Conservation (phyloP, 2,113 vertebrate genomes). For the Plectropomus leopardus region DNA sequence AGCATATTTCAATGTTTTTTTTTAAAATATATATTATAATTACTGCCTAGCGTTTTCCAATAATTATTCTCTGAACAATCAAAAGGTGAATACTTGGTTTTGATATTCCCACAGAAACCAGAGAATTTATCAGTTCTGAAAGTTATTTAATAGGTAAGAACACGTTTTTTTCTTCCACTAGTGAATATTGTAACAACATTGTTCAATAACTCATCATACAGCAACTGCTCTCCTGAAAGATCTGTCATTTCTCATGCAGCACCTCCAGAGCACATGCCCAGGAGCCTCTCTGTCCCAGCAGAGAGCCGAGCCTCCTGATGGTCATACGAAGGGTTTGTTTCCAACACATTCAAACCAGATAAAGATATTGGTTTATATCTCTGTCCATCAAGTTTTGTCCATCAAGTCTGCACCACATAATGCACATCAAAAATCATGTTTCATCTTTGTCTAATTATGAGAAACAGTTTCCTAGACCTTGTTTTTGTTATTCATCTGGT, state of each 20-base stretch:
- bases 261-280: conserved; percentile 3
- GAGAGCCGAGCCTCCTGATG: conserved; percentile 3
- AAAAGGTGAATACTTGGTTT: conserved; percentile 4
- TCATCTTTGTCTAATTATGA: not conserved
- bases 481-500: conserved; percentile 6
- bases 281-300: conserved; percentile 23
- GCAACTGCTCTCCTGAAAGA: not conserved
- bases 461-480: not conserved
- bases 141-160: conserved; percentile 40
- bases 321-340: conserved; percentile 29
- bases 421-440: not conserved
- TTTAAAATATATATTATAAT: too few species aligned
- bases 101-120: conserved; percentile 60
- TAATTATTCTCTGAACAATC: not conserved
- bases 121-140: conserved; percentile 63
- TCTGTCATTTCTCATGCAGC: not conserved
- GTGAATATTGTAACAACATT: not conserved
- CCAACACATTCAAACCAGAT: not conserved
- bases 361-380: conserved; percentile 3
- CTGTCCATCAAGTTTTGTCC: not conserved
- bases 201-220: not conserved
- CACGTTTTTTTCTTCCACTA: not conserved
- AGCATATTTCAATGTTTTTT: too few species aligned
- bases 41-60: too few species aligned
- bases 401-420: not conserved